Evolutionary conservation across 2,888 invertebrate genomes (phyloP).

Genomic region (Chalcosyrphus nemorum): DNA sequence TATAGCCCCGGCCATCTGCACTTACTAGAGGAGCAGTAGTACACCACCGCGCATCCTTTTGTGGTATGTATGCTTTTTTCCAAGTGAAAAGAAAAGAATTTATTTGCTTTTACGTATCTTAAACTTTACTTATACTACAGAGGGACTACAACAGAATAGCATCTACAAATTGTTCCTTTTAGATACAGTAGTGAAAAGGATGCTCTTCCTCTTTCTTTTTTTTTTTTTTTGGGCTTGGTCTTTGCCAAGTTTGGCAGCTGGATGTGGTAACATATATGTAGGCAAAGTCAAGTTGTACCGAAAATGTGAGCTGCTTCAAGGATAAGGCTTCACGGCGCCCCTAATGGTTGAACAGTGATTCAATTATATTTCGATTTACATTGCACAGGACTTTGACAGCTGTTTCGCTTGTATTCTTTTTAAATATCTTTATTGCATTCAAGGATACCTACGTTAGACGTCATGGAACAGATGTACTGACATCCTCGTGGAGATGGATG

Average conservation of each 20-base stretch:
- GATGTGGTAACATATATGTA: neutral
- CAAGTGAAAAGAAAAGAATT: constrained; percentile 24
- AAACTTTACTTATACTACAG: constrained; percentile 5
- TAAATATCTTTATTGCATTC: neutral
- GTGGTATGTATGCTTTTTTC: neutral
- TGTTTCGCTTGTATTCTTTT: neutral
- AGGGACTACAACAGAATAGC: neutral
- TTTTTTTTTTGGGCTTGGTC: neutral
- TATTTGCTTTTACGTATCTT: constrained; percentile 44
- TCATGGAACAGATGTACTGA: neutral
- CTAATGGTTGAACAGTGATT: constrained; percentile 18
- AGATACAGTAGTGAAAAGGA: neutral
- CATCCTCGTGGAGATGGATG: too few species aligned
- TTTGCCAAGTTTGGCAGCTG: neutral
- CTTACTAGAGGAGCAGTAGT: neutral
- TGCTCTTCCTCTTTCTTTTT: neutral
- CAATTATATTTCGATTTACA: constrained; percentile 27
- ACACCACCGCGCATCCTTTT: neutral
- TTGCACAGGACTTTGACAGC: neutral
- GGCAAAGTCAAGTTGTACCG: neutral
- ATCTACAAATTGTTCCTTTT: constrained; percentile 10
- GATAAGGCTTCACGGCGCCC: neutral
- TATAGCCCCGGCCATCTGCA: constrained; percentile 22
- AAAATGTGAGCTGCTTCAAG: neutral
- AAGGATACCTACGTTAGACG: too few species aligned